A percentile compares a stretch with the other conserved stretches of the same genome.
Conservation (phyloP, 2,888 invertebrate species). For the Meloe dianella region DNA sequence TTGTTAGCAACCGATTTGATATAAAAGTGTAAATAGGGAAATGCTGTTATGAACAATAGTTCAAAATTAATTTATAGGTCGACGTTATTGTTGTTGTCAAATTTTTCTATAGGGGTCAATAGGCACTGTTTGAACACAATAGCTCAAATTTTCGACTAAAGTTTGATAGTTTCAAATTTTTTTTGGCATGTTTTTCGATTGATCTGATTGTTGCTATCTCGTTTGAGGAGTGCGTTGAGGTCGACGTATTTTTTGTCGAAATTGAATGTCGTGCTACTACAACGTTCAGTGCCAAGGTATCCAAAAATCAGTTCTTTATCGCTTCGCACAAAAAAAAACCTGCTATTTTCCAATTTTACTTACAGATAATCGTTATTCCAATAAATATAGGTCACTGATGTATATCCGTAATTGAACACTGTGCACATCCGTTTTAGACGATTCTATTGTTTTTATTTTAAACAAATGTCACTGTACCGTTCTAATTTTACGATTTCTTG, state of each 20-base stretch:
- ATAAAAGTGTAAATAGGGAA: conserved; percentile 1
- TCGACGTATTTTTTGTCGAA: background rate
- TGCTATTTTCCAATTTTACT: conserved; percentile 28
- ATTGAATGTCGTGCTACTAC: background rate
- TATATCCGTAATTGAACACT: conserved; percentile 51
- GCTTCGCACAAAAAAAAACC: conserved; percentile 9
- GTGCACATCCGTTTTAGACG: conserved; percentile 48
- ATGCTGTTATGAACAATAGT: background rate
- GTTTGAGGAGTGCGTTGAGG: background rate
- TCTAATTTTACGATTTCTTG: conserved; percentile 33
- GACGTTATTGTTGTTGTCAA: conserved; percentile 4
- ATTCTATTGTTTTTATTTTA: conserved; percentile 43
- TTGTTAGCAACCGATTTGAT: background rate
- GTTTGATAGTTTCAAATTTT: background rate
- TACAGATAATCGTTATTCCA: conserved; percentile 34
- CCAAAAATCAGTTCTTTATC: background rate
- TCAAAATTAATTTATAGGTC: conserved; percentile 14
- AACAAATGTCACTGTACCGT: conserved; percentile 44
- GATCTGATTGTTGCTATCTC: background rate
- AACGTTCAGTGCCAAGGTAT: conserved; percentile 24
- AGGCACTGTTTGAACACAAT: conserved; percentile 1
- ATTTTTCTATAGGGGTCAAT: background rate
- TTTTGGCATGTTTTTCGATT: background rate
- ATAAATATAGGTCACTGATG: conserved; percentile 51
- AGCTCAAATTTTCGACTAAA: background rate